Conservation (phyloP, 2,888 invertebrate genomes). For the Tiphia femorata region DNA sequence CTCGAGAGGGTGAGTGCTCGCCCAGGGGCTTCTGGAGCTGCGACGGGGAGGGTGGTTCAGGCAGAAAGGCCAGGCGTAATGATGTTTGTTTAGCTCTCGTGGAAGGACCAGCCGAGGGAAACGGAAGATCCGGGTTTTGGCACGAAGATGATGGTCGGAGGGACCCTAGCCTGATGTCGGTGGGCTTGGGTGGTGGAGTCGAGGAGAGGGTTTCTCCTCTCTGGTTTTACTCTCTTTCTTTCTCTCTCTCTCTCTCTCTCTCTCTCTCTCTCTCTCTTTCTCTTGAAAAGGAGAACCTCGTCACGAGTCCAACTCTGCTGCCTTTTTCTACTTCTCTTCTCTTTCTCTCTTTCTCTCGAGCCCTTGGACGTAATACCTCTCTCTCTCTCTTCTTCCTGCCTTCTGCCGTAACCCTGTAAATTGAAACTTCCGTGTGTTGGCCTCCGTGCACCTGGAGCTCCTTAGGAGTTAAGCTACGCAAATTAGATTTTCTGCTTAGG, state of each 20-base stretch:
- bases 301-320: no score
- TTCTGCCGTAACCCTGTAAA: slow-evolving; percentile 47
- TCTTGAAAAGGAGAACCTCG: no score
- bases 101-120: slow-evolving; percentile 44
- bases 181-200: slow-evolving; percentile 10
- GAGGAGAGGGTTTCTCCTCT: slow-evolving; percentile 4
- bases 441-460: slow-evolving; percentile 55
- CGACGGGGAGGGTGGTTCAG: slow-evolving; percentile 27
- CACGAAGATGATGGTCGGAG: slow-evolving; percentile 47
- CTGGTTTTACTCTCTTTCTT: slow-evolving; percentile 10
- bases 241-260: slow-evolving; percentile 19
- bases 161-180: slow-evolving; percentile 24
- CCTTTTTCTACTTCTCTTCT: background rate
- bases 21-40: slow-evolving; percentile 2
- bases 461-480: slow-evolving; percentile 62
- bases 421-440: slow-evolving; percentile 58
- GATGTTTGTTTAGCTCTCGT: slow-evolving; percentile 63
- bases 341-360: slow-evolving; percentile 7
- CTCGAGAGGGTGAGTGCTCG: slow-evolving; percentile 11
- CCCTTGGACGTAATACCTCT: no score
- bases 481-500: slow-evolving; percentile 66
- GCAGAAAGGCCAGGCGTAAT: slow-evolving; percentile 53
- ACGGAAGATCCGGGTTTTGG: slow-evolving; percentile 52
- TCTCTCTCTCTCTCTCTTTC: no score
- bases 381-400: background rate